These are phyloP conservation scores for Acleris holmiana DNA, from an alignment of 2,888 invertebrate species.

Conservation along the genomic window DNA sequence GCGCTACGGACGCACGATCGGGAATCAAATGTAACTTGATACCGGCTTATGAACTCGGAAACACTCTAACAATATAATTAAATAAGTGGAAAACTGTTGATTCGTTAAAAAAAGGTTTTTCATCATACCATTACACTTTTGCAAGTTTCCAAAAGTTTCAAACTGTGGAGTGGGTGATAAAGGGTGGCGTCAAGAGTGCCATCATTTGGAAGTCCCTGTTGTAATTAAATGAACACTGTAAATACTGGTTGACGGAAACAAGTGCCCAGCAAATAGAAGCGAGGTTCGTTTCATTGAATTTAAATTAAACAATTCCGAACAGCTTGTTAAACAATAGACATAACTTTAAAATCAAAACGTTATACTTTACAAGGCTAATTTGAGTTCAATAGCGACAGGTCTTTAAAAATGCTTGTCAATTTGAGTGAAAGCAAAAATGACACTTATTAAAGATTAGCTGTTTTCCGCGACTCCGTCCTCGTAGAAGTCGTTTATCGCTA, in stretches of 20 bases:
- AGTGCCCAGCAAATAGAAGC: not conserved
- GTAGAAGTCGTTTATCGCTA: too few species aligned
- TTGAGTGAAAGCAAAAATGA: too few species aligned
- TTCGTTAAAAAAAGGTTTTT: not conserved
- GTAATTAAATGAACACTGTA: not conserved
- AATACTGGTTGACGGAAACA: not conserved
- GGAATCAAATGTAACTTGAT: not conserved
- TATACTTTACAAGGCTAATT: too few species aligned
- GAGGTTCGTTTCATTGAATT: not conserved
- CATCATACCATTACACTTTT: not conserved
- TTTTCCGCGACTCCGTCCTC: too few species aligned
- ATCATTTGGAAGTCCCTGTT: not conserved
- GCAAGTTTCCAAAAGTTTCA: not conserved
- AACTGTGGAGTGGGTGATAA: not conserved
- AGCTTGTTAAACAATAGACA: not conserved
- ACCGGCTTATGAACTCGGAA: not conserved
- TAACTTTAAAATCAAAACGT: too few species aligned
- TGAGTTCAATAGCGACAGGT: too few species aligned
- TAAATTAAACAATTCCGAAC: not conserved
- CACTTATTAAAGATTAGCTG: too few species aligned
- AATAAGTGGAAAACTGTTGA: not conserved
- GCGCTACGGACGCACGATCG: slow-evolving; percentile 44
- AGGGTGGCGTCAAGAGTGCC: not conserved
- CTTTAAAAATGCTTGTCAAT: too few species aligned
- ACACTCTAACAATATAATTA: not conserved